Percentiles rank a stretch among this genome's conserved stretches.
These are phyloP conservation scores for Cyanoderma ruficeps DNA, from an alignment of 2,113 vertebrate genomes.

Conservation along the genomic window DNA sequence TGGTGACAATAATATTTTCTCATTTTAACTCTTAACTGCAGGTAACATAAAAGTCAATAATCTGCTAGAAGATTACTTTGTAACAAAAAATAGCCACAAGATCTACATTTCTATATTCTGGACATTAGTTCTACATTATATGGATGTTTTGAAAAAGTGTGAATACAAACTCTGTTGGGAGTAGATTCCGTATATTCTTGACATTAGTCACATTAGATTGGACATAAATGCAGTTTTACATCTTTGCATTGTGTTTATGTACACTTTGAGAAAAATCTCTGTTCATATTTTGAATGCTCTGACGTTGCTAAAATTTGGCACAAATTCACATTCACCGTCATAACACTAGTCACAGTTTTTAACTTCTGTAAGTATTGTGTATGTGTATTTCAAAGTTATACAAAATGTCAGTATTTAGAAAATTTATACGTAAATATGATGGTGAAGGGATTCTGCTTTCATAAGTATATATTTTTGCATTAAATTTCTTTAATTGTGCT, in stretches of 20 bases:
- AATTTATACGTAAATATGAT: background rate
- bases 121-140: background rate
- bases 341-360: background rate
- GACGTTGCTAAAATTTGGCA: background rate
- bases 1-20: background rate
- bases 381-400: background rate
- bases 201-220: background rate
- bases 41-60: background rate
- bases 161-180: background rate
- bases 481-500: background rate
- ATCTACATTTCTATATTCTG: background rate
- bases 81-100: background rate
- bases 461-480: background rate
- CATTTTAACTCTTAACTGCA: background rate
- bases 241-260: background rate
- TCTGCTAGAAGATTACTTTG: background rate
- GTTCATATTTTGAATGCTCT: background rate
- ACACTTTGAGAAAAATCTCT: background rate
- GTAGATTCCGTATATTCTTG: background rate
- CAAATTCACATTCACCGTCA: background rate
- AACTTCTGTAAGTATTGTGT: background rate
- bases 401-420: background rate
- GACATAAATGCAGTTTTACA: background rate
- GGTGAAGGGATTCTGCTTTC: background rate
- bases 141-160: background rate